Base-by-base conservation (phyloP, 1,140 invertebrate genomes). In the Euura saliciscinereae region DNA sequence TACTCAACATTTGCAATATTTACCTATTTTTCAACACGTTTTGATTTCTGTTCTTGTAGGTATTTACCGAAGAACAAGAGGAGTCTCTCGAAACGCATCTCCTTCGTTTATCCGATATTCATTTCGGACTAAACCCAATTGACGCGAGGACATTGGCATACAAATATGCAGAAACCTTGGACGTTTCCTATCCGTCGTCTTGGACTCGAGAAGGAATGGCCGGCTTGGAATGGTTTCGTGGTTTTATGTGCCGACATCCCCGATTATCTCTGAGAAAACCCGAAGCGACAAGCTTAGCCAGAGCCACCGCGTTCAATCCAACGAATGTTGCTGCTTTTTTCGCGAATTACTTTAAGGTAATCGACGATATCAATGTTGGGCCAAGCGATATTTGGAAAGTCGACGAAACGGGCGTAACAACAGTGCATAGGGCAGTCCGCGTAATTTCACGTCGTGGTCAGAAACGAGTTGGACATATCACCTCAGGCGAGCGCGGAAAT, bases 201-300 rank as follows among this genome's bases (percentile, higher is more conserved):
- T 73, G 69, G 68, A 64, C 69, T 45, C 2, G 66, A 44, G 45
- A 76, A 42, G 28, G 28, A 28, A 67, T 70, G 43, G 76, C 75
- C 44, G 78, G 78, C 2, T 71, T 71, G 44, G 72, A 74, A 68
- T 78, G 76, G 78, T 71, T 77, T 45, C 45, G 74, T 43, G 8
- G 45, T 6, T 79, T 77, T 59, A 43, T 75, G 43, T 68, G 59
- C 45, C 69, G 73, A 70, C 71, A 78, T 69, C 42, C 43, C 44
- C 43, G 74, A 69, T 74, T 79, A 65, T 76, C 76, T 28, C 51
- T 80, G 5, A 71, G 79, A 44, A 81, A 80, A 76, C 77, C 79
- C 42, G 76, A 78, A 70, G 68, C 75, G 0, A 78, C 79, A 0
- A 75, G 74, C 46, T 65, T 79, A 59, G 71, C 76, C 28, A 72